Conservation (phyloP, 2,113 vertebrate species). For the Lepus timidus region DNA sequence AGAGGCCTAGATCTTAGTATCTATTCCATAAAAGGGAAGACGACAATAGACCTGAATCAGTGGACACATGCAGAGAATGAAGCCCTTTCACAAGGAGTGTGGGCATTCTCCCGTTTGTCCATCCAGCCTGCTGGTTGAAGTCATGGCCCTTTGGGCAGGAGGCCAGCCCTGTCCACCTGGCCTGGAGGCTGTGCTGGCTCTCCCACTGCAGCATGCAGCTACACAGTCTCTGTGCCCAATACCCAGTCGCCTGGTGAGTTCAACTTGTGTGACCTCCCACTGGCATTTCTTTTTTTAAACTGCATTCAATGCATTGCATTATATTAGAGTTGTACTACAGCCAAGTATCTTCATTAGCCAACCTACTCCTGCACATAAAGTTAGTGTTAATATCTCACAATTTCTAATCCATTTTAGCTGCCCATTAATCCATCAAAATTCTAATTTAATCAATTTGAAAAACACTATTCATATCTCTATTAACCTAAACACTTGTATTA, state of each 20-base stretch:
- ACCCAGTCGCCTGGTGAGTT: not conserved
- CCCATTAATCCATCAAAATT: conserved; percentile 21
- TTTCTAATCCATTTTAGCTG: not conserved
- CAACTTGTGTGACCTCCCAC: not conserved
- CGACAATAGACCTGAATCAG: not conserved
- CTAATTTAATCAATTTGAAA: not conserved
- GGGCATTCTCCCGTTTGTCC: not conserved
- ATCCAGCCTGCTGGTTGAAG: not conserved
- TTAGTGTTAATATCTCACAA: not conserved
- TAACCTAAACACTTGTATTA: not conserved
- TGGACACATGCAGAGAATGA: not conserved
- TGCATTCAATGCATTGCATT: not conserved
- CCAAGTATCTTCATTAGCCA: not conserved
- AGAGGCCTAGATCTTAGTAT: not conserved
- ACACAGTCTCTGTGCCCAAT: not conserved
- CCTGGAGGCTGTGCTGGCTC: not conserved
- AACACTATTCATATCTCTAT: not conserved
- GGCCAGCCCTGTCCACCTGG: not conserved
- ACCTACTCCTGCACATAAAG: not conserved
- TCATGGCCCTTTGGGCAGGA: not conserved
- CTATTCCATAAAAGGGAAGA: not conserved
- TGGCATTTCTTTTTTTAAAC: not conserved
- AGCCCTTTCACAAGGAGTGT: not conserved
- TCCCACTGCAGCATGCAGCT: fast-evolving
- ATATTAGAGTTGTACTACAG: not conserved